Evolutionary conservation across 2,113 vertebrate genomes (phyloP).

Genomic region (Paratilapia polleni): DNA sequence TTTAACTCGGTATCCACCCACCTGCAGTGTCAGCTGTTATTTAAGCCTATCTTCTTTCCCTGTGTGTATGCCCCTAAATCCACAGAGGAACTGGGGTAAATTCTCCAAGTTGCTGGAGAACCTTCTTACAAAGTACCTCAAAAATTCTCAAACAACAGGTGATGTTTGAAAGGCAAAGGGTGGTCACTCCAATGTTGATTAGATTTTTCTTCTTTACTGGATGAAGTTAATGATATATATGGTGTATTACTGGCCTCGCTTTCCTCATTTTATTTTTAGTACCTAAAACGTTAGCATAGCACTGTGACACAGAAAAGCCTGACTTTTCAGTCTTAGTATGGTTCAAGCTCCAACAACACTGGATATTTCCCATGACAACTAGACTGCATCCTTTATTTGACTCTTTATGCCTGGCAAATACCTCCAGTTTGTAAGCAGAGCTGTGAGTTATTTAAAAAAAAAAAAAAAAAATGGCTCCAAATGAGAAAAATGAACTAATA

Average conservation of each 20-base stretch:
- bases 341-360: background rate
- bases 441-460: too few species aligned
- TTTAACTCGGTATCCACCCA: background rate
- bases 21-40: too few species aligned
- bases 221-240: background rate
- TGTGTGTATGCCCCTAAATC: too few species aligned
- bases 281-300: accelerated
- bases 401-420: too few species aligned
- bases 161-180: background rate
- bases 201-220: background rate
- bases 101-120: background rate
- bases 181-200: background rate
- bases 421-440: too few species aligned
- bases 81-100: background rate
- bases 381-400: too few species aligned
- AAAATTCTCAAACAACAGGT: background rate
- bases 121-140: background rate
- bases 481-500: too few species aligned
- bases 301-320: background rate
- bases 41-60: too few species aligned
- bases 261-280: background rate
- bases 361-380: background rate
- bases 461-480: too few species aligned
- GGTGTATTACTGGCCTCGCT: background rate
- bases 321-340: accelerated